phyloP scores from a whole-genome alignment of 2,888 invertebrate genomes.

The Synergus umbraculus region DNA sequence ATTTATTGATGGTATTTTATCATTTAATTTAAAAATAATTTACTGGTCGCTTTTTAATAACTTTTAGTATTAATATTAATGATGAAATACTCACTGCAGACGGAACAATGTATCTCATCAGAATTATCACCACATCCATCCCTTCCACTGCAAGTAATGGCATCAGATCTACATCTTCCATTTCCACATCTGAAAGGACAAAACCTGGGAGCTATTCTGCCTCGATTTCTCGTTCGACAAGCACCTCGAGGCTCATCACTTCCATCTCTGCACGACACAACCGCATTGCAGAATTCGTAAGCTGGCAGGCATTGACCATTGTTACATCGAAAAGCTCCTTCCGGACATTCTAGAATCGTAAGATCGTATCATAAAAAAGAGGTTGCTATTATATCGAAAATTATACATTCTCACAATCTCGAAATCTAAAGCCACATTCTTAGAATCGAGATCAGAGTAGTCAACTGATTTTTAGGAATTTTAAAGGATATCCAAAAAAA shows the following conservation, averaged over 20 bases:
- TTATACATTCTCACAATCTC: too few relatives aligned
- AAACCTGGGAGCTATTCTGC: conserved; percentile 79
- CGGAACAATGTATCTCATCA: conserved; percentile 90
- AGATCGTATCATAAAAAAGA: not conserved
- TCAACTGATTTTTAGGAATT: too few relatives aligned
- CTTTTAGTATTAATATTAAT: not conserved
- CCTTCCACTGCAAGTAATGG: conserved; percentile 92
- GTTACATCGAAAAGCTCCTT: conserved; percentile 89
- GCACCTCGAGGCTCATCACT: conserved; percentile 88
- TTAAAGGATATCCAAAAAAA: too few relatives aligned
- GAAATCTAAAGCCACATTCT: too few relatives aligned
- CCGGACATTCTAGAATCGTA: conserved; percentile 82
- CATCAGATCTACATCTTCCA: conserved; percentile 92
- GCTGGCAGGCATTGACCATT: conserved; percentile 93
- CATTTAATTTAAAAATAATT: not conserved
- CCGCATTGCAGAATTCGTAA: conserved; percentile 95
- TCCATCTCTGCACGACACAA: conserved; percentile 91
- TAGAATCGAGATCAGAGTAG: too few relatives aligned
- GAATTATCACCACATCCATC: conserved; percentile 95
- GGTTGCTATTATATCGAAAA: too few relatives aligned
- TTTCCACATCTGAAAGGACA: conserved; percentile 93
- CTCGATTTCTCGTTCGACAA: conserved; percentile 76
- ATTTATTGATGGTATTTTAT: not conserved
- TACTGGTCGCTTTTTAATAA: conserved; percentile 53
- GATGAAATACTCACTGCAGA: conserved; percentile 87